Conservation (phyloP, 2,797 vertebrate genomes). For the Hydrophis major region DNA sequence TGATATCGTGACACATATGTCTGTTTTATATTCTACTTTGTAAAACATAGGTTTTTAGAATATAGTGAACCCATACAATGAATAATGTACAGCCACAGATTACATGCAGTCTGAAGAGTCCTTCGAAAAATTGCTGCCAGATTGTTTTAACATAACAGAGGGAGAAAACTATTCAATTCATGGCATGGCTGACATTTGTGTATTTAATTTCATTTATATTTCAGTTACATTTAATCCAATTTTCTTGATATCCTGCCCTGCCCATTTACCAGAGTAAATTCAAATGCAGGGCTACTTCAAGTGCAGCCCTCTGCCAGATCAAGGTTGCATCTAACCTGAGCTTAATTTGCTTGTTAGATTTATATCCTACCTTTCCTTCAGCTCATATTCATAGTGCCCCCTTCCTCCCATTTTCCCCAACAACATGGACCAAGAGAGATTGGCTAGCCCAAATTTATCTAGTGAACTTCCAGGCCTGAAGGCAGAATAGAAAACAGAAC, state of each 20-base stretch:
- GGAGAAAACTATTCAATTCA: background rate
- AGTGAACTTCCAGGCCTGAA: background rate
- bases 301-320: background rate
- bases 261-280: background rate
- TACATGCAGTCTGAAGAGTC: background rate
- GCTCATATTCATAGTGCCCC: background rate
- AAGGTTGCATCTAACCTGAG: background rate
- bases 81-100: background rate
- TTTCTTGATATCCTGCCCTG: background rate
- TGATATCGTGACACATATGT: background rate
- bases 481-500: background rate
- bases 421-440: background rate
- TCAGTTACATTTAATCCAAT: background rate
- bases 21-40: background rate
- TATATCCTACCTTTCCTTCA: background rate
- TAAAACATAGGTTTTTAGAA: background rate
- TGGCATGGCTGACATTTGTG: background rate
- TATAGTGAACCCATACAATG: background rate
- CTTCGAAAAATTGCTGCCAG: background rate
- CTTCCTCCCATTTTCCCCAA: background rate
- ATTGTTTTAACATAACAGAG: background rate
- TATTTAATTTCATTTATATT: background rate
- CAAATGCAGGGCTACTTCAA: background rate
- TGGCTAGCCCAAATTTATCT: background rate
- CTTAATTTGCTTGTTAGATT: background rate